These are phyloP conservation scores for Fundulus diaphanus DNA, from an alignment of 2,797 vertebrate species.

Conservation along the genomic window DNA sequence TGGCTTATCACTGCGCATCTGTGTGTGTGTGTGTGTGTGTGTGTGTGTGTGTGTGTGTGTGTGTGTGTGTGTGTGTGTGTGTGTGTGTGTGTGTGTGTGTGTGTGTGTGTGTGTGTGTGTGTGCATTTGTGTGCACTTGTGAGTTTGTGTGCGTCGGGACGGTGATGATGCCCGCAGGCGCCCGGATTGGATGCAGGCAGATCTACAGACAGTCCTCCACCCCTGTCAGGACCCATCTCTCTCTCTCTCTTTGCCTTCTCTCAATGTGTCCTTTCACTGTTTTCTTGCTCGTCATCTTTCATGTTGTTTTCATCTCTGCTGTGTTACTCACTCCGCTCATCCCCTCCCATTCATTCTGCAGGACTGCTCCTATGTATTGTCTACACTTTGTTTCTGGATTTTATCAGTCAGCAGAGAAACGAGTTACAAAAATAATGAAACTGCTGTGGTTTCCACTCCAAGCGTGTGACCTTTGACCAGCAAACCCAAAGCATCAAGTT, in stretches of 20 bases:
- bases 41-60: conserved; percentile 43
- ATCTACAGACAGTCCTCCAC: conserved; percentile 68
- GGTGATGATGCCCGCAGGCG: conserved; percentile 72
- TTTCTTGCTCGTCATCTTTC: conserved; percentile 56
- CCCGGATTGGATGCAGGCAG: conserved; percentile 69
- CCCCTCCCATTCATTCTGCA: not conserved
- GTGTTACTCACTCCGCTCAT: conserved; percentile 15
- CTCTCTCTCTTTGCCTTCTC: conserved; percentile 58
- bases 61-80: conserved; percentile 43
- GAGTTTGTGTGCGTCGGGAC: conserved; percentile 40
- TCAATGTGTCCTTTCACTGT: conserved; percentile 71
- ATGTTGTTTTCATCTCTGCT: conserved; percentile 47
- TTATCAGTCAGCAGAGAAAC: conserved; percentile 7
- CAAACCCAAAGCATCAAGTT: not conserved
- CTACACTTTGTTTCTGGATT: conserved; percentile 1
- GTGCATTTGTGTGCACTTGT: conserved; percentile 41
- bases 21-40: conserved; percentile 50
- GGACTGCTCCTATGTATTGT: conserved; percentile 12
- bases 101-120: conserved; percentile 46
- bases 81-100: conserved; percentile 41
- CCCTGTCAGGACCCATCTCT: conserved; percentile 73
- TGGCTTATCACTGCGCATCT: conserved; percentile 76
- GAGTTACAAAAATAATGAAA: not conserved
- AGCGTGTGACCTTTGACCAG: not conserved
- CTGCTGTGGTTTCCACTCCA: not conserved